Evolutionary conservation across 1,140 invertebrate species (phyloP).

Genomic region (Papilio polyxenes): DNA sequence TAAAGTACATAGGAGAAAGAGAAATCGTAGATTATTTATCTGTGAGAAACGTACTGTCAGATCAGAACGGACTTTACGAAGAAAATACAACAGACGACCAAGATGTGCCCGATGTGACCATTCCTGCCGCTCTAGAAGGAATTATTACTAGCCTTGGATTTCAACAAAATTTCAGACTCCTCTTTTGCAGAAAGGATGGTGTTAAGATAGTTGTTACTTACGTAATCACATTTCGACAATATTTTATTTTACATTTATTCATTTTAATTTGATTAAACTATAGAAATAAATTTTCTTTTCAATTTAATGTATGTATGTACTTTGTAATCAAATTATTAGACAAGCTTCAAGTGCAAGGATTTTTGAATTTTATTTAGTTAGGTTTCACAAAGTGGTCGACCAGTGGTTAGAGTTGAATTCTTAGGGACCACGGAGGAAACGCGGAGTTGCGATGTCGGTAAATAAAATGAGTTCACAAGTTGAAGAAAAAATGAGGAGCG

Average conservation of each 20-base stretch:
- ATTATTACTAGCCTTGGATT: background rate
- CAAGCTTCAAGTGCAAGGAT: no score
- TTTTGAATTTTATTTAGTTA: no score
- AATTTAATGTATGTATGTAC: background rate
- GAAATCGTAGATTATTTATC: background rate
- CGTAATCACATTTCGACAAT: background rate
- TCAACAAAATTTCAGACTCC: no score
- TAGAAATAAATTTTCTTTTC: background rate
- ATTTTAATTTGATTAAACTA: background rate
- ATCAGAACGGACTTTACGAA: background rate
- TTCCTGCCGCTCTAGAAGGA: background rate
- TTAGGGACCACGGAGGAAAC: background rate
- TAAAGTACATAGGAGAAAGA: background rate
- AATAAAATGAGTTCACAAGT: no score
- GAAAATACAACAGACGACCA: background rate
- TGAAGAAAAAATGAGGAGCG: no score
- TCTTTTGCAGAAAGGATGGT: no score
- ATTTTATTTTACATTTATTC: background rate
- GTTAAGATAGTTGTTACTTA: no score
- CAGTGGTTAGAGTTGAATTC: no score
- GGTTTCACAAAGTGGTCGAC: no score
- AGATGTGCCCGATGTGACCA: background rate
- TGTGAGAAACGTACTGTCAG: background rate
- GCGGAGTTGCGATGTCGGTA: background rate
- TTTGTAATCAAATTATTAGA: no score